Conservation (phyloP, 2,888 invertebrate species). For the Teleiodes luculella region DNA sequence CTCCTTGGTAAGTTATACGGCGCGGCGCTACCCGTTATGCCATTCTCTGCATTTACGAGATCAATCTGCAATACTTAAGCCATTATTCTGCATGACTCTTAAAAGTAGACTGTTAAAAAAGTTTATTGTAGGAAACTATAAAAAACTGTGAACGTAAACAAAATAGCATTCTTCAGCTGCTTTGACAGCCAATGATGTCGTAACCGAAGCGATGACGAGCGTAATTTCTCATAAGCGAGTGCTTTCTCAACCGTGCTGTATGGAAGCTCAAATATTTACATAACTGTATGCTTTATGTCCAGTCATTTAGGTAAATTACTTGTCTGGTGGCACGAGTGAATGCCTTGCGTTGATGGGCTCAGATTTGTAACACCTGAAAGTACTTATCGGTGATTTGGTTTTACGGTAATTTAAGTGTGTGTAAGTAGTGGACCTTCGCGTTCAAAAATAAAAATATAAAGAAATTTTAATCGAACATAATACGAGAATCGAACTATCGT, state of each 20-base stretch:
- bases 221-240: not conserved
- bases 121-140: not conserved
- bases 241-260: conserved; percentile 8
- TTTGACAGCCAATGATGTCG: not conserved
- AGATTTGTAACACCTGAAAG: not conserved
- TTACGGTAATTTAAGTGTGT: not conserved
- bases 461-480: too few relatives aligned
- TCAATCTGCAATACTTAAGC: too few relatives aligned
- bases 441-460: too few relatives aligned
- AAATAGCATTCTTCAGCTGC: not conserved
- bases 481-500: too few relatives aligned
- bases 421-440: not conserved
- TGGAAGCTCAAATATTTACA: conserved; percentile 9
- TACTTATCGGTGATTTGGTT: not conserved
- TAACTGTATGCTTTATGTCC: conserved; percentile 7
- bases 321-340: not conserved
- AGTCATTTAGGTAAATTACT: conserved; percentile 12
- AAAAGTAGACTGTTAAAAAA: not conserved
- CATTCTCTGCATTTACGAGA: too few relatives aligned
- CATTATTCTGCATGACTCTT: too few relatives aligned
- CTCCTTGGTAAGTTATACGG: too few relatives aligned
- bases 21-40: too few relatives aligned
- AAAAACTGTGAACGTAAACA: not conserved
- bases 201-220: not conserved
- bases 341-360: not conserved